Evolutionary conservation across 2,888 invertebrate genomes (phyloP).

Genomic region (Clepsis dumicolana): DNA sequence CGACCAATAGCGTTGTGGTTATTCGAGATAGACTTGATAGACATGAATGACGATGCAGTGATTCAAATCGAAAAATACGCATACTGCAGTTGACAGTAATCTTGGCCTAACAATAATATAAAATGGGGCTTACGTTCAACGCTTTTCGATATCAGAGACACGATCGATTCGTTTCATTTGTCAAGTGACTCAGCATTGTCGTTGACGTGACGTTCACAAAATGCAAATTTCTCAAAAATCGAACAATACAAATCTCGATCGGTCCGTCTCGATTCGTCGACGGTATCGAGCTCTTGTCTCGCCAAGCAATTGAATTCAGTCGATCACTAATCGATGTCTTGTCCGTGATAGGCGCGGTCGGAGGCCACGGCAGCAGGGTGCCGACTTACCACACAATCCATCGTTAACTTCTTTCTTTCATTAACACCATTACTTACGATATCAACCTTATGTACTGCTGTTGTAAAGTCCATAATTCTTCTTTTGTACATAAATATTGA

Average conservation of each 20-base stretch:
- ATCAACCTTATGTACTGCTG: slow-evolving; percentile 72
- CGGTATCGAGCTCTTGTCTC: slow-evolving; percentile 81
- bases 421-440: slow-evolving; percentile 74
- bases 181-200: slow-evolving; percentile 84
- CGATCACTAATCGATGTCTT: slow-evolving; percentile 87
- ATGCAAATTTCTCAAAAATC: slow-evolving; percentile 84
- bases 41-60: slow-evolving; percentile 59
- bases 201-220: slow-evolving; percentile 84
- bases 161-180: slow-evolving; percentile 81
- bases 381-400: slow-evolving; percentile 87
- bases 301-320: slow-evolving; percentile 86
- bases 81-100: slow-evolving; percentile 79
- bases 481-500: slow-evolving; percentile 69
- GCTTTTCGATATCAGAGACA: slow-evolving; percentile 79
- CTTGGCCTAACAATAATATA: slow-evolving; percentile 79
- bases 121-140: slow-evolving; percentile 83
- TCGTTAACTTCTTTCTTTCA: slow-evolving; percentile 86
- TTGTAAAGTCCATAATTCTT: slow-evolving; percentile 73
- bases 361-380: slow-evolving; percentile 85
- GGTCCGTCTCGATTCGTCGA: slow-evolving; percentile 78
- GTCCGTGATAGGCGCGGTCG: slow-evolving; percentile 85
- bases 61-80: slow-evolving; percentile 63
- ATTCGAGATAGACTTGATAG: slow-evolving; percentile 31
- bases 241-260: slow-evolving; percentile 83
- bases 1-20: slow-evolving; percentile 33